These are phyloP conservation scores for Diphyllodes magnificus DNA, from an alignment of 2,113 vertebrate genomes.

Conservation along the genomic window DNA sequence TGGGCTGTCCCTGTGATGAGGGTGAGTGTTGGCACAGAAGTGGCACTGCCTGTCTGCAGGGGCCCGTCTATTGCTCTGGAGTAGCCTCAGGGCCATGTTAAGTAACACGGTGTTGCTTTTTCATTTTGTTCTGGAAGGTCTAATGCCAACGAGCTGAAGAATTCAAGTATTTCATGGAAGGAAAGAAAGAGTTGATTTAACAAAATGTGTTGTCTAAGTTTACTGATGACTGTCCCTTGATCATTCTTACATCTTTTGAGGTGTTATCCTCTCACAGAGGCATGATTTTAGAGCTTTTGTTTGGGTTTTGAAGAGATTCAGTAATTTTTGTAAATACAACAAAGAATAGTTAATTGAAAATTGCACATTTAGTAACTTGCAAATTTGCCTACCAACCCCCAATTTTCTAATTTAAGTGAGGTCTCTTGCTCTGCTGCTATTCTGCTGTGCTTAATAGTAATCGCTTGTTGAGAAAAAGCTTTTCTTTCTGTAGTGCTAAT, in stretches of 20 bases:
- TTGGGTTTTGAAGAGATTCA: not conserved
- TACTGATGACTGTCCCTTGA: not conserved
- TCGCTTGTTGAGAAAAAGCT: not conserved
- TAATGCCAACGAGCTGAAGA: not conserved
- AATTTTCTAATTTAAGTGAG: not conserved
- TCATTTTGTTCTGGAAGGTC: not conserved
- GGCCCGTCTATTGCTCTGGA: not conserved
- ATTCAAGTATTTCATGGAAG: not conserved
- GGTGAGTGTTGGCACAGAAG: not conserved
- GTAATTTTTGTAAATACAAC: not conserved
- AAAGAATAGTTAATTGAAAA: not conserved
- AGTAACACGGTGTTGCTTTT: not conserved
- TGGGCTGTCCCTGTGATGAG: not conserved
- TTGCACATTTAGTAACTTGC: not conserved
- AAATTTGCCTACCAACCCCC: not conserved
- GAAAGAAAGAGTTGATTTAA: not conserved
- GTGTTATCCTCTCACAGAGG: not conserved
- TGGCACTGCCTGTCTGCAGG: not conserved
- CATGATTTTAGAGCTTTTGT: not conserved
- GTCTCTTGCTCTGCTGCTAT: not conserved
- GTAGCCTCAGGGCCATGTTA: not conserved
- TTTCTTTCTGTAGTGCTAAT: conserved; percentile 2
- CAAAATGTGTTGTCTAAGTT: not conserved
- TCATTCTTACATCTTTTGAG: not conserved
- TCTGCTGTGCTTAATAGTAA: not conserved